A percentile compares a stretch with the other conserved stretches of the same genome.
Evolutionary conservation across 2,113 vertebrate species (phyloP).

Genomic region (Hyaena hyaena): DNA sequence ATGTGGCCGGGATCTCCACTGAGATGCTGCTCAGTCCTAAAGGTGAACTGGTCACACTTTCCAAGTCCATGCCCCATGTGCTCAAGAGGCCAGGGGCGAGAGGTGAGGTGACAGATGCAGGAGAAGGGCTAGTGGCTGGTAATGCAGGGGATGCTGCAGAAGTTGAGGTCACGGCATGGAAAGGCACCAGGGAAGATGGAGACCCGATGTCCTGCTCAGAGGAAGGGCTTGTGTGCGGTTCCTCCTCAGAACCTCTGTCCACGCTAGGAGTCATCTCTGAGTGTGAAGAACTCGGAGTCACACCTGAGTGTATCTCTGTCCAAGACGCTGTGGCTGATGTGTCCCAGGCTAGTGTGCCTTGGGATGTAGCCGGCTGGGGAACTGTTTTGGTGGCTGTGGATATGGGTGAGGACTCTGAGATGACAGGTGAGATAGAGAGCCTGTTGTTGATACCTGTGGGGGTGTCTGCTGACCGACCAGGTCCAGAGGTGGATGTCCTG

Average conservation of each 20-base stretch:
- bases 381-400: background rate
- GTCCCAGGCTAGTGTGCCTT: fast-evolving
- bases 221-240: background rate
- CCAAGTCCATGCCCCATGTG: fast-evolving
- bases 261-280: background rate
- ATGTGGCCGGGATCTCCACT: fast-evolving
- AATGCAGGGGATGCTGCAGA: no score
- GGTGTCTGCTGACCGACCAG: background rate
- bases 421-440: background rate
- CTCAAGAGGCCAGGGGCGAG: fast-evolving
- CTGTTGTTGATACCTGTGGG: no score
- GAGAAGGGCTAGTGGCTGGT: background rate
- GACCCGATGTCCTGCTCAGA: background rate
- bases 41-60: background rate
- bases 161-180: background rate
- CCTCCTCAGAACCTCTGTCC: background rate
- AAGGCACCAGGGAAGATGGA: background rate
- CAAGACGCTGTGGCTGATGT: background rate
- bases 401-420: background rate
- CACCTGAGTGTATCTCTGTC: fast-evolving
- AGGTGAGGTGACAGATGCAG: background rate
- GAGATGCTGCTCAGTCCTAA: background rate
- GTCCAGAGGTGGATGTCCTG: background rate
- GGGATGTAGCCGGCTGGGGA: no score
- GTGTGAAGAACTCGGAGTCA: fast-evolving